Conservation (phyloP, 1,140 invertebrate species). For the Brachionus rubens region DNA sequence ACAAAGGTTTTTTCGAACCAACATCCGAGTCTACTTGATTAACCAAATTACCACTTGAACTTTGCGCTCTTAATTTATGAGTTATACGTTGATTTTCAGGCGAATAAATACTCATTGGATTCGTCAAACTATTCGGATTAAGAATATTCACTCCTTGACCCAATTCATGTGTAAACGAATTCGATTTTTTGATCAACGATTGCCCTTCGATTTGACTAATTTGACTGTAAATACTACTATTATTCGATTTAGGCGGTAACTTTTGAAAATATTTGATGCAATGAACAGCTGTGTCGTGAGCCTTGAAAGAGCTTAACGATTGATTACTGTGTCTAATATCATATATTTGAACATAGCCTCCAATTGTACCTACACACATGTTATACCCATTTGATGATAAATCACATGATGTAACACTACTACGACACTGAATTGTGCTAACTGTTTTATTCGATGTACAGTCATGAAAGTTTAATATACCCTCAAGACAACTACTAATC, state of each 20-base stretch:
- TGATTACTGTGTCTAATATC: slow-evolving; percentile 21
- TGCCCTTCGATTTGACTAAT: background rate
- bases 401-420: slow-evolving; percentile 31
- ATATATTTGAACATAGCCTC: background rate
- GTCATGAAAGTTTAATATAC: background rate
- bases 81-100: background rate
- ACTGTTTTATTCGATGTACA: slow-evolving; percentile 12
- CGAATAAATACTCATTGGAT: slow-evolving; percentile 1
- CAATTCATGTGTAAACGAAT: background rate
- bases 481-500: slow-evolving; percentile 23
- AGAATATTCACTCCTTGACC: background rate
- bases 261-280: slow-evolving; percentile 34
- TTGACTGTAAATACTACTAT: background rate
- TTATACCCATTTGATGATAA: slow-evolving; percentile 8
- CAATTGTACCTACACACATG: background rate
- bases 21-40: background rate
- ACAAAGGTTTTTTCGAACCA: background rate
- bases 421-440: slow-evolving; percentile 10
- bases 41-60: background rate
- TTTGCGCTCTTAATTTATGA: background rate
- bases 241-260: background rate
- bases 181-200: slow-evolving; percentile 26
- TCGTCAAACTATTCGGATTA: background rate
- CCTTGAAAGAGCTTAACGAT: slow-evolving; percentile 5
- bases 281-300: slow-evolving; percentile 28